phyloP scores from a whole-genome alignment of 2,797 vertebrate genomes.

The Glossophaga mutica region DNA sequence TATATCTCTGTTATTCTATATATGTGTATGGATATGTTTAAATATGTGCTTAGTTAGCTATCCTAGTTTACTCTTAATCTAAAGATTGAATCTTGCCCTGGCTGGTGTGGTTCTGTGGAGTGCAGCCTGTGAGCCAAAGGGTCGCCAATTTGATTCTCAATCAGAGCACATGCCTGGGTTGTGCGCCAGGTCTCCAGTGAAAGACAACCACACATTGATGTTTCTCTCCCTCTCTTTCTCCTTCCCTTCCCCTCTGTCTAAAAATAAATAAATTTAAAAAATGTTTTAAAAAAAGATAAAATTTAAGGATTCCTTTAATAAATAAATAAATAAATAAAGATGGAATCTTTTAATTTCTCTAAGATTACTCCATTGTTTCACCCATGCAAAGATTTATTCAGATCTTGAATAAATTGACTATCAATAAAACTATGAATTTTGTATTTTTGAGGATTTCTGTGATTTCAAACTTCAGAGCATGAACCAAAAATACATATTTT shows the following conservation, averaged over 20 bases:
- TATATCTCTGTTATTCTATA: background rate
- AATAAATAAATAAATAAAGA: too few relatives aligned
- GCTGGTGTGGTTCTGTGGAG: too few relatives aligned
- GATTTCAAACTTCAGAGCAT: background rate
- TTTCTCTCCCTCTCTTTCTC: too few relatives aligned
- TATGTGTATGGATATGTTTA: background rate
- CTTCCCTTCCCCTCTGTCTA: too few relatives aligned
- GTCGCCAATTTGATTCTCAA: too few relatives aligned
- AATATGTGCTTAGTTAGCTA: background rate
- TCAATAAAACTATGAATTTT: constrained; percentile 7
- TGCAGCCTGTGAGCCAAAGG: too few relatives aligned
- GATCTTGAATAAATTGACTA: background rate
- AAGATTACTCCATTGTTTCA: constrained; percentile 15
- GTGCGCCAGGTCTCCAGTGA: too few relatives aligned
- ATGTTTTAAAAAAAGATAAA: too few relatives aligned
- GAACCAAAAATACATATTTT: background rate
- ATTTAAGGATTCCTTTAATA: too few relatives aligned
- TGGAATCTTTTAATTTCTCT: constrained; percentile 8
- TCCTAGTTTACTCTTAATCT: background rate
- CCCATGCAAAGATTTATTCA: background rate
- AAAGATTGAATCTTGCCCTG: background rate
- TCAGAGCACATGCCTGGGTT: too few relatives aligned
- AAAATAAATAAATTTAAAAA: too few relatives aligned
- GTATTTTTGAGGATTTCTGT: background rate
- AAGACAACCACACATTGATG: too few relatives aligned